A percentile compares a stretch with the other conserved stretches of the same genome.
phyloP scores from a whole-genome alignment of 2,797 vertebrate genomes.

The Glossophaga mutica region DNA sequence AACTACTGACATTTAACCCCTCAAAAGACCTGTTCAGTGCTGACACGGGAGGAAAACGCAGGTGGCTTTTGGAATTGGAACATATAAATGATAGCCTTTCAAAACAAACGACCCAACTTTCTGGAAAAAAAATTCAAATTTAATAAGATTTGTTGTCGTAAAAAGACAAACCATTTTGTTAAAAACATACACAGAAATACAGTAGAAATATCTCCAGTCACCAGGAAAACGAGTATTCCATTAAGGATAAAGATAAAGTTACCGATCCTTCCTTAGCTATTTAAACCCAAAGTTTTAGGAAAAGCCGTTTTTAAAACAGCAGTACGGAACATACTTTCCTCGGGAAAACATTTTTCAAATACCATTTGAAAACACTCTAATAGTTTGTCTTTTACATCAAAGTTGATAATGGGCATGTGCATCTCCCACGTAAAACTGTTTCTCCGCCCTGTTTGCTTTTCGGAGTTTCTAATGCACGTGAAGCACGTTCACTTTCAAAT shows the following conservation, averaged over 20 bases:
- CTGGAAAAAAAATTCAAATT: conserved; percentile 38
- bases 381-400: conserved; percentile 56
- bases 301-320: conserved; percentile 53
- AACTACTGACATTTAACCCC: not conserved
- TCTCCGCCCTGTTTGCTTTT: not conserved
- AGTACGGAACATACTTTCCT: conserved; percentile 19
- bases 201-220: conserved; percentile 63
- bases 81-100: conserved; percentile 31
- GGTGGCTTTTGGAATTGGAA: conserved; percentile 37
- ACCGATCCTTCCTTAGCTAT: conserved; percentile 34
- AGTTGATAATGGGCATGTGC: not conserved
- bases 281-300: conserved; percentile 45
- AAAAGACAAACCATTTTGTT: conserved; percentile 72
- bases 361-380: conserved; percentile 60
- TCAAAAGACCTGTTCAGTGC: conserved; percentile 8
- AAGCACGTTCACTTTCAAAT: not conserved
- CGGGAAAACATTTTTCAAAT: conserved; percentile 36
- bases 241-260: not conserved
- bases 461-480: not conserved
- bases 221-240: conserved; percentile 57
- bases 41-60: not conserved
- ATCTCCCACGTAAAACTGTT: not conserved
- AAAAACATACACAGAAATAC: conserved; percentile 64
- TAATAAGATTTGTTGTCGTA: conserved; percentile 61
- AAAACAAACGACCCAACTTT: conserved; percentile 27